Percentiles rank a stretch among this genome's conserved stretches.
These are phyloP conservation scores for Lepus townsendii DNA, from an alignment of 2,797 vertebrate genomes.

Conservation along the genomic window DNA sequence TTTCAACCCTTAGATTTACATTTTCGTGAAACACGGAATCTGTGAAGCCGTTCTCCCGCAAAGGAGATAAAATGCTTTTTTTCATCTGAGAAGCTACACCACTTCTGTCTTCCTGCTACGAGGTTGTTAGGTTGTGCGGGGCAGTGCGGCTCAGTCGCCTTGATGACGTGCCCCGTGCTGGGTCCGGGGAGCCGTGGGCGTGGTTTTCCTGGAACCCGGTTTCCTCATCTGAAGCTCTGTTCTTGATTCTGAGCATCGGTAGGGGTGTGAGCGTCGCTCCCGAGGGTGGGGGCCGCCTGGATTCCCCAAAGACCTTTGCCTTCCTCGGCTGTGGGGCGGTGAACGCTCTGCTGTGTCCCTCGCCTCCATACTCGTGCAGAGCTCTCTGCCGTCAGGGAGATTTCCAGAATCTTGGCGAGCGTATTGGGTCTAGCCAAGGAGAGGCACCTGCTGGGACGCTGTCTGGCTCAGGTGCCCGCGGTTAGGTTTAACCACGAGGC, in stretches of 20 bases:
- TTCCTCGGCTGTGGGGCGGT: background rate
- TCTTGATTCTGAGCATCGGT: background rate
- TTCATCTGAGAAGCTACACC: background rate
- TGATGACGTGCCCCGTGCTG: too few species aligned
- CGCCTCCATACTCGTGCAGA: background rate
- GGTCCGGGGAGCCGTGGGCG: too few species aligned
- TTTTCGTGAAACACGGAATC: background rate
- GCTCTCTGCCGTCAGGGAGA: background rate
- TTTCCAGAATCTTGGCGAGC: background rate
- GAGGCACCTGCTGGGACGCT: background rate
- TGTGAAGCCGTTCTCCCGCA: background rate
- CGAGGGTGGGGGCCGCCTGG: background rate
- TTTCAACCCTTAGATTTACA: background rate
- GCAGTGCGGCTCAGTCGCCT: too few species aligned
- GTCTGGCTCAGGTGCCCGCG: background rate
- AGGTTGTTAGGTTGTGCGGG: too few species aligned
- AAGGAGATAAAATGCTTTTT: background rate
- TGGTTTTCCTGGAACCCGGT: too few species aligned
- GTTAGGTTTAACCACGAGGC: background rate
- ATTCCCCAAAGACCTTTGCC: background rate
- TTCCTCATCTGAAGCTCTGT: background rate
- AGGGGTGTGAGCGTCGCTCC: background rate
- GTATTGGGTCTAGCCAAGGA: accelerated
- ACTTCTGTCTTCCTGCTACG: too few species aligned
- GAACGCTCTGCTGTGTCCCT: background rate